Evolutionary conservation across 1,140 invertebrate species (phyloP), one percentile per base, ranked within the genome.

Genomic region (Leptinotarsa lineolata): DNA sequence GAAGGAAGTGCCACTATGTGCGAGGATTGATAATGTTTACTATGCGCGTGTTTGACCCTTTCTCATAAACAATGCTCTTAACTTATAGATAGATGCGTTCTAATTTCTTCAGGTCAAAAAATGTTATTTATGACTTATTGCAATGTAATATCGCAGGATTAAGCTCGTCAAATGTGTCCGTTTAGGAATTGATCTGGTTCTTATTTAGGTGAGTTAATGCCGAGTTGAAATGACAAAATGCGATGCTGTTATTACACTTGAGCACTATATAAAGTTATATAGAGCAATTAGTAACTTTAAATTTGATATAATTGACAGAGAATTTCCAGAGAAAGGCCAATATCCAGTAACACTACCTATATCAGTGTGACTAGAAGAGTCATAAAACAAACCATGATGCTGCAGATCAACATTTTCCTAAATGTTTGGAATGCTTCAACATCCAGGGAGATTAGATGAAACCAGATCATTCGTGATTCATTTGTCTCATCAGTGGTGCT

Each of bases 1-100:
- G n/a, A 54, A 54, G 48, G 48, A 54, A 54, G 48, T 54, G 48
- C 6, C 48, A 54, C 48, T 18, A 54, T 54, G 48, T 54, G 48
- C 48, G n/a, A 15, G n/a, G 48, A 15, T n/a, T 54, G 15, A 54
- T 54, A 54, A 54, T 54, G 16, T 16, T 16, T 13, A 54, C 6
- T 16, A 4, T 54, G 48, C 48, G 48, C 48, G 48, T 54, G 48
- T n/a, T 15, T 54, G 48, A 54, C 15, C 48, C 16, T 54, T 18
- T 54, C 48, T 16, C 48, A 54, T 54, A 54, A 54, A 54, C 48
- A 54, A 54, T 54, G 48, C n/a, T 54, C 48, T 54, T 3, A 54
- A 54, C 16, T 16, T 54, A 54, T 54, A 3, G 13, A 54, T 54
- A 15, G 48, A 18, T 3, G 48, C 48, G 48, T 54, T 54, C 48